A percentile compares a stretch with the other conserved stretches of the same genome.
These are phyloP conservation scores for Sciurus carolinensis DNA, from an alignment of 2,797 vertebrate species.

Conservation along the genomic window DNA sequence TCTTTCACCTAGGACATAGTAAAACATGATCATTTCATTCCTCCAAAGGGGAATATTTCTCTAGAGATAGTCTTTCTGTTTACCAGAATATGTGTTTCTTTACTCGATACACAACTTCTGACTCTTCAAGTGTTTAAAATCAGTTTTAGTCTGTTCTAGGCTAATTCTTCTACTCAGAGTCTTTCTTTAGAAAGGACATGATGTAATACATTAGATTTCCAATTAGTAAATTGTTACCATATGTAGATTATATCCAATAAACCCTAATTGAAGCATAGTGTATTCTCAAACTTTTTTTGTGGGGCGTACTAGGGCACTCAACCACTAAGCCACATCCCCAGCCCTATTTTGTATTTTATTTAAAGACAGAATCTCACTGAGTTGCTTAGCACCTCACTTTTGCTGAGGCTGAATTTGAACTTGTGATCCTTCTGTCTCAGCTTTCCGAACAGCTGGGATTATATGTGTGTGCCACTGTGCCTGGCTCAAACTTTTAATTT, in stretches of 20 bases:
- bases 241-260: slow-evolving; percentile 40
- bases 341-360: too few relatives aligned
- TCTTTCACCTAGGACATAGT: neutral
- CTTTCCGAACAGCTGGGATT: too few relatives aligned
- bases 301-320: too few relatives aligned
- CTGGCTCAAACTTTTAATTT: neutral
- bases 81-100: neutral
- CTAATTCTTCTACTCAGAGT: slow-evolving; percentile 19
- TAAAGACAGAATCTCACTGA: too few relatives aligned
- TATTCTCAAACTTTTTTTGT: neutral
- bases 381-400: too few relatives aligned
- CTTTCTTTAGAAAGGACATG: slow-evolving; percentile 54
- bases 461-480: too few relatives aligned
- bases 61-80: slow-evolving; percentile 46
- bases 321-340: too few relatives aligned
- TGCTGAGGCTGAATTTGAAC: too few relatives aligned
- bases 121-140: slow-evolving; percentile 51
- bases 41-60: neutral
- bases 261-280: neutral
- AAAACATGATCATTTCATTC: slow-evolving; percentile 56
- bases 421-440: too few relatives aligned
- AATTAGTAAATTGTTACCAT: slow-evolving; percentile 6
- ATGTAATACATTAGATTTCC: slow-evolving; percentile 49
- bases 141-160: slow-evolving; percentile 36
- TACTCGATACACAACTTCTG: slow-evolving; percentile 49